Evolutionary conservation across 1,140 invertebrate genomes (phyloP).

Genomic region (Saccostrea cuccullata): DNA sequence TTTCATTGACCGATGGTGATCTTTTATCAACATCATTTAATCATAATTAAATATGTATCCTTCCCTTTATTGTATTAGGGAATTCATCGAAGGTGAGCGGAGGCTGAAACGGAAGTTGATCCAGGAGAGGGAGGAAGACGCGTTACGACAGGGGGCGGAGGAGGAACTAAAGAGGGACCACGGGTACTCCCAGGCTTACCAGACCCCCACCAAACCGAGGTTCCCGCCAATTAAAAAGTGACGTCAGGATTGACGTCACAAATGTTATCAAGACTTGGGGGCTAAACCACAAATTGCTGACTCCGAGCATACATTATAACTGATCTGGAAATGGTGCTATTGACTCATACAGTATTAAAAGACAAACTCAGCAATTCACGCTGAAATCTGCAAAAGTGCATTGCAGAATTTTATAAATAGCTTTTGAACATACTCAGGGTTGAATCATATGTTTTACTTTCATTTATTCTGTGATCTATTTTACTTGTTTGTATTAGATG

Average conservation of each 20-base stretch:
- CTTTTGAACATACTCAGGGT: neutral
- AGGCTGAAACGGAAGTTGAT: conserved; percentile 52
- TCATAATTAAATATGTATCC: neutral
- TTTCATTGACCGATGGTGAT: too few species aligned
- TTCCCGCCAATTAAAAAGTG: conserved; percentile 10
- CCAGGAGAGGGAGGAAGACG: conserved; percentile 49
- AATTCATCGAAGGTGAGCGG: conserved; percentile 58
- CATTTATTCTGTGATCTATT: neutral
- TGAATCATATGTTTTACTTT: neutral
- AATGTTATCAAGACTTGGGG: too few species aligned
- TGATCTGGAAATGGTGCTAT: neutral
- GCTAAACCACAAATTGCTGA: too few species aligned
- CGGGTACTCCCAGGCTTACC: conserved; percentile 39
- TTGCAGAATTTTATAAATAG: neutral
- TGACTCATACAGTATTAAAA: neutral
- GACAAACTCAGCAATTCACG: neutral
- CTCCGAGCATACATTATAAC: neutral
- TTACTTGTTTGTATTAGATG: neutral
- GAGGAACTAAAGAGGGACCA: neutral
- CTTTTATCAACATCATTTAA: neutral
- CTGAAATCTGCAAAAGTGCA: neutral
- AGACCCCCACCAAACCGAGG: neutral
- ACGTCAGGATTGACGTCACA: neutral
- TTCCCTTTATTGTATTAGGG: conserved; percentile 37
- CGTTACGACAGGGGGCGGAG: neutral